These are phyloP conservation scores for Sciaenops ocellatus DNA, from an alignment of 2,797 vertebrate species.

Conservation along the genomic window DNA sequence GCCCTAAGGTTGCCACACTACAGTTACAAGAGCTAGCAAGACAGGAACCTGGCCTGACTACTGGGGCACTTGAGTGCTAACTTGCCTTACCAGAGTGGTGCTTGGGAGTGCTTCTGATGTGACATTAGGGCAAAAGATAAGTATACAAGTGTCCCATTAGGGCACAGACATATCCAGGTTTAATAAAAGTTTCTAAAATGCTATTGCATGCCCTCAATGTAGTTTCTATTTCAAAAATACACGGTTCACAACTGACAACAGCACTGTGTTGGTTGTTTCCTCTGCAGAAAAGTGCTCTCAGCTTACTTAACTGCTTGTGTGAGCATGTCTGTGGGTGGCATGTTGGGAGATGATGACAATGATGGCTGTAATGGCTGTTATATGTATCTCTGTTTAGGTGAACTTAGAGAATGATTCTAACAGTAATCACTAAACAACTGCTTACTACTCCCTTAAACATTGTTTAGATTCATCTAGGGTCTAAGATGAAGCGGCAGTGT, in stretches of 20 bases:
- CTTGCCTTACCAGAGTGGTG: not conserved
- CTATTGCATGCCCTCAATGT: not conserved
- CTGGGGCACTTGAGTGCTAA: conserved; percentile 7
- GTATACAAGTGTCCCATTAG: not conserved
- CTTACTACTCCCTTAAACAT: conserved; percentile 71
- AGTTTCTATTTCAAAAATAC: not conserved
- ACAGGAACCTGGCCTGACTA: not conserved
- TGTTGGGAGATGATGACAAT: conserved; percentile 61
- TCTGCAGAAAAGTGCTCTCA: conserved; percentile 18
- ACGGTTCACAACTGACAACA: not conserved
- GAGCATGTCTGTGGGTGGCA: conserved; percentile 70
- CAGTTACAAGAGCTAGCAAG: not conserved
- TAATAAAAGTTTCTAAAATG: not conserved
- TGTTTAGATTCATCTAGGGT: conserved; percentile 66
- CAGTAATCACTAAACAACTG: conserved; percentile 72
- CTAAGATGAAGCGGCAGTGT: conserved; percentile 51
- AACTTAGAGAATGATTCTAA: conserved; percentile 44
- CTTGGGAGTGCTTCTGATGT: not conserved
- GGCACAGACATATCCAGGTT: not conserved
- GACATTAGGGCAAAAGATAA: conserved; percentile 1
- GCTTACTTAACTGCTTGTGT: conserved; percentile 36
- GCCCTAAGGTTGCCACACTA: not conserved
- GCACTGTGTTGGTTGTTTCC: conserved; percentile 1
- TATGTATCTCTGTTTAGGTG: conserved; percentile 62
- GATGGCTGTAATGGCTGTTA: conserved; percentile 65